phyloP scores from a whole-genome alignment of 2,888 invertebrate genomes.

The Sinelater perroti region DNA sequence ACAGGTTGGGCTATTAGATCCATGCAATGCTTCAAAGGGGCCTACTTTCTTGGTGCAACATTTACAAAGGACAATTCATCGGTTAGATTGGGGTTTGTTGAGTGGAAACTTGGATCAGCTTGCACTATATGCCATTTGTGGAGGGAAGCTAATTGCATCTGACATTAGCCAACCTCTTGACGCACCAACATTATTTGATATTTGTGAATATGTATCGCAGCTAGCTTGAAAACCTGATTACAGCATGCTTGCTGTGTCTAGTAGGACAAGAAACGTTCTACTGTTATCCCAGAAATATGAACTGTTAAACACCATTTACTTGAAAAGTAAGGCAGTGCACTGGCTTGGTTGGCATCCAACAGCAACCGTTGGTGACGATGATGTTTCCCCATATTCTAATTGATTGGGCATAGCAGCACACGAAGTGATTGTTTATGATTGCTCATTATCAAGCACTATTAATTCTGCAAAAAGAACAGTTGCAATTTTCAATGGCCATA shows the following conservation, averaged over 20 bases:
- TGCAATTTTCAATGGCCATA: slow-evolving; percentile 38
- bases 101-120: slow-evolving; percentile 48
- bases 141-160: slow-evolving; percentile 68
- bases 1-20: slow-evolving; percentile 73
- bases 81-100: slow-evolving; percentile 70
- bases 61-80: slow-evolving; percentile 68
- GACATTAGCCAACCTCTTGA: slow-evolving; percentile 59
- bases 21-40: slow-evolving; percentile 59
- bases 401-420: slow-evolving; percentile 72
- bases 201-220: slow-evolving; percentile 41
- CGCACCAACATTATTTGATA: slow-evolving; percentile 23
- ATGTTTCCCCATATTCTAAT: slow-evolving; percentile 66
- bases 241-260: slow-evolving; percentile 69
- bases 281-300: slow-evolving; percentile 46
- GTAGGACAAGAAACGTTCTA: slow-evolving; percentile 68
- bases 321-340: slow-evolving; percentile 71
- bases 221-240: slow-evolving; percentile 67
- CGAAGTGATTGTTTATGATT: slow-evolving; percentile 65
- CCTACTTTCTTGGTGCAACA: slow-evolving; percentile 66
- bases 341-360: slow-evolving; percentile 78
- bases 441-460: no score
- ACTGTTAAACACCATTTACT: slow-evolving; percentile 56
- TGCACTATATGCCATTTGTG: slow-evolving; percentile 71
- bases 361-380: slow-evolving; percentile 66
- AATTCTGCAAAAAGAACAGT: slow-evolving; percentile 31